Evolutionary conservation across 2,113 vertebrate genomes (phyloP).

Genomic region (Grus americana): DNA sequence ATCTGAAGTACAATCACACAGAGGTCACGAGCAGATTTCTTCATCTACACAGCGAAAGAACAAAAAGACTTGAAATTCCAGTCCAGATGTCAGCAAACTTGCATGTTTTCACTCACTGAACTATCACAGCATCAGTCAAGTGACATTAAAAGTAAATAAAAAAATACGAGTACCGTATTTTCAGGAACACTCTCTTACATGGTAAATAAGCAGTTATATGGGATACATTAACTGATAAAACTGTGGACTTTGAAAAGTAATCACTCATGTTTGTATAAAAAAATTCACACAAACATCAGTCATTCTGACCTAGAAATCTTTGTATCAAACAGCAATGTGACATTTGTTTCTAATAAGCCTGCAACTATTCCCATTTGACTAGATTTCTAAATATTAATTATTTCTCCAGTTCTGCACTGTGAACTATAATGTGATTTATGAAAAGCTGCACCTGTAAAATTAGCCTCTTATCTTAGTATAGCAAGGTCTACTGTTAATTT

Average conservation of each 20-base stretch:
- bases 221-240: neutral
- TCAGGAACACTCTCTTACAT: neutral
- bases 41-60: neutral
- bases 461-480: conserved; percentile 45
- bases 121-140: neutral
- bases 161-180: neutral
- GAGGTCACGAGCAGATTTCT: neutral
- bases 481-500: conserved; percentile 19
- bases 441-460: conserved; percentile 50
- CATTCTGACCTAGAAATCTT: conserved; percentile 44
- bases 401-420: conserved; percentile 25
- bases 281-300: conserved; percentile 2
- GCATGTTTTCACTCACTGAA: neutral
- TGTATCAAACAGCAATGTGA: conserved; percentile 29
- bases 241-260: neutral
- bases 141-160: neutral
- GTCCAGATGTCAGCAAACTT: neutral
- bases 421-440: conserved; percentile 16
- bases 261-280: conserved; percentile 1
- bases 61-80: neutral
- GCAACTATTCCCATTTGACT: conserved; percentile 32
- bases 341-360: conserved; percentile 35
- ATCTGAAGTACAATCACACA: neutral
- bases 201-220: neutral
- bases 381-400: conserved; percentile 56